Conservation (phyloP, 2,888 invertebrate species). For the Stenodera caucasica region DNA sequence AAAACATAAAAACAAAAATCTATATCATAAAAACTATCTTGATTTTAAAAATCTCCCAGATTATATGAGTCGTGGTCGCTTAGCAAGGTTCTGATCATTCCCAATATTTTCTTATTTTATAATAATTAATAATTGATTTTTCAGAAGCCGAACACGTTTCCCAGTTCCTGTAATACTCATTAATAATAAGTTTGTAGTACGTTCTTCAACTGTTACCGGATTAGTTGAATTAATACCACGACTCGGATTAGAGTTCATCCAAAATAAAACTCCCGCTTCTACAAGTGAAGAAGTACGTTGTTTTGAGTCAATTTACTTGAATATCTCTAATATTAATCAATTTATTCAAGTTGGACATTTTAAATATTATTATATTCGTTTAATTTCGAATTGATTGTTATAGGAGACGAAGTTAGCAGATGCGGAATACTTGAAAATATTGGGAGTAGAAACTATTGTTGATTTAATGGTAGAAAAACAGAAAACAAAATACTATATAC, state of each 20-base stretch:
- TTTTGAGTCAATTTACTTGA: background rate
- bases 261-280: slow-evolving; percentile 13
- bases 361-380: too few species aligned
- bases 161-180: slow-evolving; percentile 76
- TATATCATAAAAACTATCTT: slow-evolving; percentile 26
- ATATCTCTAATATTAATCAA: too few species aligned
- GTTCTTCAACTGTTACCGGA: slow-evolving; percentile 74
- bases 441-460: slow-evolving; percentile 73
- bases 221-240: slow-evolving; percentile 75
- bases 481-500: slow-evolving; percentile 77
- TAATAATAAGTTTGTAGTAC: slow-evolving; percentile 71
- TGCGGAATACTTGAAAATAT: slow-evolving; percentile 58
- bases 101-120: slow-evolving; percentile 7
- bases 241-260: slow-evolving; percentile 55
- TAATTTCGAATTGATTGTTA: background rate
- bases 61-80: slow-evolving; percentile 67
- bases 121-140: slow-evolving; percentile 12
- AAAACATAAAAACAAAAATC: slow-evolving; percentile 54
- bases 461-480: slow-evolving; percentile 86
- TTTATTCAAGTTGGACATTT: too few species aligned
- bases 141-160: slow-evolving; percentile 72
- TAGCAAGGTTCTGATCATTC: slow-evolving; percentile 57
- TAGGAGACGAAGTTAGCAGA: background rate
- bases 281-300: background rate
- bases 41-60: slow-evolving; percentile 65